phyloP scores from a whole-genome alignment of 2,888 invertebrate genomes.

The Mesochorus sp. region DNA sequence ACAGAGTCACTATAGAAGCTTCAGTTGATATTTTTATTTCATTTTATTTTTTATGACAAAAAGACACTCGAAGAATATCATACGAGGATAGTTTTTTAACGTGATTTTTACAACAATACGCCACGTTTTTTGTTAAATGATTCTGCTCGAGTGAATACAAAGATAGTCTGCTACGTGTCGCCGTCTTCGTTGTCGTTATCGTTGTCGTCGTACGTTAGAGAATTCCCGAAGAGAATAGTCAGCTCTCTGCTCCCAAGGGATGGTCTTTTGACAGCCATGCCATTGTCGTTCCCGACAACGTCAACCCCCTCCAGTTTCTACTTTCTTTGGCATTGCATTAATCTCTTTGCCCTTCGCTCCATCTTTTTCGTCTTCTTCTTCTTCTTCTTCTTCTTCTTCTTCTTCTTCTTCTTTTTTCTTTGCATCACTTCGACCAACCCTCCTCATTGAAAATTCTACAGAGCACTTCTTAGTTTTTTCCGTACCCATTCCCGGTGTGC shows the following conservation, averaged over 20 bases:
- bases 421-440: conserved; percentile 59
- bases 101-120: conserved; percentile 51
- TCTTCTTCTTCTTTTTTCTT: conserved; percentile 39
- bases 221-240: conserved; percentile 64
- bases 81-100: conserved; percentile 24
- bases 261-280: conserved; percentile 77
- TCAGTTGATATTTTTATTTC: too few relatives aligned
- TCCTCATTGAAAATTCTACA: conserved; percentile 79
- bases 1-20: neutral
- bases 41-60: neutral
- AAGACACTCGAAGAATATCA: neutral
- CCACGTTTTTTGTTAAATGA: conserved; percentile 62
- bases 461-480: conserved; percentile 72
- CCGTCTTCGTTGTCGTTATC: conserved; percentile 28
- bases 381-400: conserved; percentile 38
- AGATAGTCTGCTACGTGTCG: conserved; percentile 43
- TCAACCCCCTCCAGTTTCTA: conserved; percentile 67
- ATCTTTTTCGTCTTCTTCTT: conserved; percentile 41
- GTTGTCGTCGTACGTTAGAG: conserved; percentile 44
- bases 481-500: conserved; percentile 55
- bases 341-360: conserved; percentile 71
- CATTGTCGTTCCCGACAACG: conserved; percentile 76
- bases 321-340: conserved; percentile 79
- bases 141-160: conserved; percentile 56
- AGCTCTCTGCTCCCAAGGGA: conserved; percentile 68